Conservation (phyloP, 2,113 vertebrate species). For the Aphelocoma coerulescens region DNA sequence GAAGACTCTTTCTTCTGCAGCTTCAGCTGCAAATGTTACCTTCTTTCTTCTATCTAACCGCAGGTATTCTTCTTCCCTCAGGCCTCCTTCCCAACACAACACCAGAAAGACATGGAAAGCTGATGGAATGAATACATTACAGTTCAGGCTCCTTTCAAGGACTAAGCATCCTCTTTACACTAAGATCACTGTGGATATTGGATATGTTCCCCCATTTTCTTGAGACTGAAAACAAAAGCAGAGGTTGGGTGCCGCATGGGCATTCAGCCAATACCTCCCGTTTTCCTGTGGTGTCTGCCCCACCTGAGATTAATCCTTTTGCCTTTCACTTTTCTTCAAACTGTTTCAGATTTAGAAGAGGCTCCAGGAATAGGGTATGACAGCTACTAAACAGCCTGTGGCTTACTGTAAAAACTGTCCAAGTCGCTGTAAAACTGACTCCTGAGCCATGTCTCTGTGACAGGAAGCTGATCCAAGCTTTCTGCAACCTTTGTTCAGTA, state of each 20-base stretch:
- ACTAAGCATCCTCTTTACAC: conserved; percentile 63
- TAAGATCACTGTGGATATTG: conserved; percentile 70
- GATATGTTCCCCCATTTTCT: conserved; percentile 19
- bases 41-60: not conserved
- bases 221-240: not conserved
- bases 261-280: not conserved
- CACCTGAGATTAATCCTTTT: not conserved
- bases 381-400: not conserved
- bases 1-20: not conserved
- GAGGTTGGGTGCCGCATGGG: not conserved
- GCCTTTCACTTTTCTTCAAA: not conserved
- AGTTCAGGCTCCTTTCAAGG: conserved; percentile 63
- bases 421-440: not conserved
- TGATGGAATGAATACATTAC: conserved; percentile 75
- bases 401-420: not conserved
- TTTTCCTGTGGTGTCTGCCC: not conserved
- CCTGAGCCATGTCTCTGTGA: not conserved
- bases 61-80: not conserved
- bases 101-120: conserved; percentile 66
- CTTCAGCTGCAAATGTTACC: not conserved
- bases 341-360: not conserved
- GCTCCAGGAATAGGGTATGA: not conserved
- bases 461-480: not conserved
- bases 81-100: conserved; percentile 7
- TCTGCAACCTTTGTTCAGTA: not conserved